Percentiles rank a stretch among this genome's conserved stretches.
phyloP scores from a whole-genome alignment of 2,888 invertebrate genomes.

The Altica lythri region DNA sequence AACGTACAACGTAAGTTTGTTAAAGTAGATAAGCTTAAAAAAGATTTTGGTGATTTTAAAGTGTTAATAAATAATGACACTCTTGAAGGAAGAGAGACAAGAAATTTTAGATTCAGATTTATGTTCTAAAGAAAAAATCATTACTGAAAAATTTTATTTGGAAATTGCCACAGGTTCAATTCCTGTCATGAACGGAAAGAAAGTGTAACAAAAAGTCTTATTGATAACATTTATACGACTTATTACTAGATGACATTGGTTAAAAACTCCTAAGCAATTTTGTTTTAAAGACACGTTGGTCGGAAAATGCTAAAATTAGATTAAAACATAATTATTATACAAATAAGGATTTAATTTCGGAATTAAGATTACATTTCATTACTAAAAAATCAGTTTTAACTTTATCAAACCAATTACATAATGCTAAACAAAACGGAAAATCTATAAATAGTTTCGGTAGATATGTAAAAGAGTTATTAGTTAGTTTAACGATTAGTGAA shows the following conservation, averaged over 20 bases:
- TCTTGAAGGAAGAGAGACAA: background rate
- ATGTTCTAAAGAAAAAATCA: slow-evolving; percentile 1
- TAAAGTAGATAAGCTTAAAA: background rate
- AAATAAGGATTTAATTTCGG: slow-evolving; percentile 26
- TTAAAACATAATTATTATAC: slow-evolving; percentile 20
- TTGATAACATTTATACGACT: slow-evolving; percentile 38
- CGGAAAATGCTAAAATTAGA: slow-evolving; percentile 30
- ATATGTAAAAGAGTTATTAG: slow-evolving; percentile 29
- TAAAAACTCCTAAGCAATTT: slow-evolving; percentile 34
- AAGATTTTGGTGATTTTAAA: background rate
- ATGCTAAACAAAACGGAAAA: slow-evolving; percentile 23
- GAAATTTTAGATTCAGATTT: background rate
- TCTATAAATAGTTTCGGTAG: slow-evolving; percentile 30
- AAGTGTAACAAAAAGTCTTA: slow-evolving; percentile 33
- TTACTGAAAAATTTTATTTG: slow-evolving; percentile 35
- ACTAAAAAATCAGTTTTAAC: slow-evolving; percentile 30
- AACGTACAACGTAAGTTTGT: background rate
- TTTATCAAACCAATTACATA: slow-evolving; percentile 25
- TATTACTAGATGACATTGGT: slow-evolving; percentile 29
- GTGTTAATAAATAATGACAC: background rate
- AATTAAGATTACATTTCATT: slow-evolving; percentile 28
- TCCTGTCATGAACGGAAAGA: slow-evolving; percentile 34
- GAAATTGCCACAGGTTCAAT: slow-evolving; percentile 32
- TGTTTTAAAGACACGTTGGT: slow-evolving; percentile 32
- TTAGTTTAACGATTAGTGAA: slow-evolving; percentile 33